Percentiles rank a stretch among this genome's conserved stretches.
These are phyloP conservation scores for Heliconius ethilla DNA, from an alignment of 2,888 invertebrate genomes.

Conservation along the genomic window DNA sequence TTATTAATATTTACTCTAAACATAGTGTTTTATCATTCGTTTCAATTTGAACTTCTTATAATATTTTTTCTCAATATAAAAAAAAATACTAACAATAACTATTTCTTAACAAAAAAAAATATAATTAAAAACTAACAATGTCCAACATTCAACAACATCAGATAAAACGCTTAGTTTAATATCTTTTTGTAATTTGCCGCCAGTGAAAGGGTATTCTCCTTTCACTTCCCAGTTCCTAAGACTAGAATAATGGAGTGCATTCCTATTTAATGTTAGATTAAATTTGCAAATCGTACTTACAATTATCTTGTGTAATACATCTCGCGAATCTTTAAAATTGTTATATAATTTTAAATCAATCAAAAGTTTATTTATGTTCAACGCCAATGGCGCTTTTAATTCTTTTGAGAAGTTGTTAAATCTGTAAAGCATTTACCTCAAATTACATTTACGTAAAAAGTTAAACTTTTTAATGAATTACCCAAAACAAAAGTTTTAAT, in stretches of 20 bases:
- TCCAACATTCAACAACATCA: neutral
- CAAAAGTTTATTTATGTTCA: neutral
- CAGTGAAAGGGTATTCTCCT: slow-evolving; percentile 38
- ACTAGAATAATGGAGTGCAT: slow-evolving; percentile 26
- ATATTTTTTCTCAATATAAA: neutral
- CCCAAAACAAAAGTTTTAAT: neutral
- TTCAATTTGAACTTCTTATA: neutral
- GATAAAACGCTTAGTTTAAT: neutral
- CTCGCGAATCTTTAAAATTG: neutral
- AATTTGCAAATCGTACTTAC: neutral
- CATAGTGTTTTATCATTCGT: neutral
- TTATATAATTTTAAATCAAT: slow-evolving; percentile 8
- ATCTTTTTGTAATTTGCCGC: slow-evolving; percentile 6
- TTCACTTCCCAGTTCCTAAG: slow-evolving; percentile 32
- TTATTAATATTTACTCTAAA: too few species aligned
- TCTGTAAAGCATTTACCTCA: too few species aligned
- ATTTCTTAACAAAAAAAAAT: neutral
- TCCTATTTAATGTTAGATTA: slow-evolving; percentile 22
- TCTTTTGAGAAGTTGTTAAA: too few species aligned
- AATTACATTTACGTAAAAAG: too few species aligned
- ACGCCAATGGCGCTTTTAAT: neutral
- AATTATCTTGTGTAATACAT: neutral
- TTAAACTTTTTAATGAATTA: too few species aligned
- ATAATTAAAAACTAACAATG: neutral
- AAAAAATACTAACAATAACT: neutral